A percentile compares a stretch with the other conserved stretches of the same genome.
These are phyloP conservation scores for Villa cingulata DNA, from an alignment of 2,888 invertebrate genomes.

Conservation along the genomic window DNA sequence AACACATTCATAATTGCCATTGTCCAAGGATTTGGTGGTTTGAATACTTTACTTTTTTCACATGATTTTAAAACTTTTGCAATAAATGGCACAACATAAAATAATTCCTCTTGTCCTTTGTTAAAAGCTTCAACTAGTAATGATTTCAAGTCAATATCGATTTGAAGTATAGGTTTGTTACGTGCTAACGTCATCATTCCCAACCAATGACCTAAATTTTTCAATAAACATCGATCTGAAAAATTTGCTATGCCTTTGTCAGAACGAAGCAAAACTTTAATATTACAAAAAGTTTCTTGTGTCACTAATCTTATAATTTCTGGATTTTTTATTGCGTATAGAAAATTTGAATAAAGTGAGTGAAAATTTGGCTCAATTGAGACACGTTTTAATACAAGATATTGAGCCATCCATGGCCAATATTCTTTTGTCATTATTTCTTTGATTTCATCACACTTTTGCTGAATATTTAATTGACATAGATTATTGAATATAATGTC, in stretches of 20 bases:
- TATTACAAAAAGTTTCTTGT: constrained; percentile 90
- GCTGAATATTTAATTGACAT: constrained; percentile 84
- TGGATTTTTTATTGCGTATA: constrained; percentile 75
- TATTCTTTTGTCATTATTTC: constrained; percentile 87
- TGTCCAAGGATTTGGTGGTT: constrained; percentile 97
- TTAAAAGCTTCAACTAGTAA: constrained; percentile 93
- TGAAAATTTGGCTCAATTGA: constrained; percentile 98
- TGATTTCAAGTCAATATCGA: constrained; percentile 90
- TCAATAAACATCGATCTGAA: constrained; percentile 89
- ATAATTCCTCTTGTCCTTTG: constrained; percentile 91
- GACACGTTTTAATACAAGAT: constrained; percentile 95
- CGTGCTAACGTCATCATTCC: constrained; percentile 93
- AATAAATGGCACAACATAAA: constrained; percentile 97
- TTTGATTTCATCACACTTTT: constrained; percentile 89
- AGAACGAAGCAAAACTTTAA: constrained; percentile 81
- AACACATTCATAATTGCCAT: constrained; percentile 93
- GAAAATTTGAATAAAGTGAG: constrained; percentile 87
- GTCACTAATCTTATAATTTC: constrained; percentile 80
- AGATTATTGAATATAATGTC: constrained; percentile 99
- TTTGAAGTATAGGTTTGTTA: constrained; percentile 78
- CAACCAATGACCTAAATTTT: constrained; percentile 98
- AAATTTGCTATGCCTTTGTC: constrained; percentile 98
- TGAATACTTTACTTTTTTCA: constrained; percentile 88
- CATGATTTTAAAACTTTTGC: constrained; percentile 96
- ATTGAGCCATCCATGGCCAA: constrained; percentile 93